Evolutionary conservation across 2,888 invertebrate species (phyloP), one percentile per base, ranked within the genome.

Genomic region (Phalera bucephala): DNA sequence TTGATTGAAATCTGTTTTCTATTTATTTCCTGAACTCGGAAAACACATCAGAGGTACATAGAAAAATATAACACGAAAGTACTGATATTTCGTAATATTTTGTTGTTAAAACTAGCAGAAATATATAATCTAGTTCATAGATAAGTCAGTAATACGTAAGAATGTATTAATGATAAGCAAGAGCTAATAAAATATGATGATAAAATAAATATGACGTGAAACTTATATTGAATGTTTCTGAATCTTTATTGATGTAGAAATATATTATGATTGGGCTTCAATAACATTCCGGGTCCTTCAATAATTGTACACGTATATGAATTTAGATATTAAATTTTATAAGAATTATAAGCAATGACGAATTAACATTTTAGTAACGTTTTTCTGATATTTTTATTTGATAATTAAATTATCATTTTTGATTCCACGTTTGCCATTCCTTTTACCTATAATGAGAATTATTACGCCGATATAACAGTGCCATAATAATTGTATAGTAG

Each of bases 71-170:
- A 64, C 63, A 63, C 52, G 57, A 60, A 62, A 66, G 66, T 73
- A 72, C 73, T 69, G 64, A 70, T 62, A 57, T 54, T 48, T 45
- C 49, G 37, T 56, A 51, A 59, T 59, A 73, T 68, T 78, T 68
- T 74, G 74, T 78, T 81, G 74, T 77, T 75, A 67, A 63, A 58
- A 68, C 63, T 80, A 79, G 70, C 56, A 72, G 64, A 75, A 72
- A 73, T 68, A 71, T 70, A 67, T 73, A 52, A 64, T 56, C 53
- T 76, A 76, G 72, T 64, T 57, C 36, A 55, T 73, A 76, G 71
- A 66, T 57, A 58, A 55, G 53, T 46, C 71, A 64, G 58, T n/a
- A n/a, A n/a, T n/a, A n/a, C n/a, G n/a, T n/a, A n/a, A n/a, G n/a
- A n/a, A n/a, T n/a, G n/a, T n/a, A n/a, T n/a, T n/a, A n/a, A n/a